Evolutionary conservation across 2,113 vertebrate species (phyloP), one percentile per base, ranked within the genome.

Genomic region (Eretmochelys imbricata): DNA sequence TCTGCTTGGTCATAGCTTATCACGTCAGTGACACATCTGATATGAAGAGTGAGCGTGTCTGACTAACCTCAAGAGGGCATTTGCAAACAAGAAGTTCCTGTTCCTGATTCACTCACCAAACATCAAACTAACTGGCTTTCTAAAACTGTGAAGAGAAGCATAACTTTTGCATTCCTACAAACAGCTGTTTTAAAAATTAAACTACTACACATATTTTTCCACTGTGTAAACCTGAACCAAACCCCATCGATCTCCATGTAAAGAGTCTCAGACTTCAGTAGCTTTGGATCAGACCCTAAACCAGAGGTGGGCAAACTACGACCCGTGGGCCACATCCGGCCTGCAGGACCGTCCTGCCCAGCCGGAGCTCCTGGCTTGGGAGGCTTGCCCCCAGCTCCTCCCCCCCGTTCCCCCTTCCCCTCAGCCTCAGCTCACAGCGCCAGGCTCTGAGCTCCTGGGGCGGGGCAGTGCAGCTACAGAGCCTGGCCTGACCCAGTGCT

Each of bases 1-100:
- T 72, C 72, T 12, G 0, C 84, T 49, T 0, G 0, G 75, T 62
- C 75, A 78, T 8, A 83, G 83, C 38, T 55, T 10, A 38, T 54
- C 1, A 1, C 1, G 8, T 0, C 0, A 0, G 6, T 17, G 31
- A 80, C 89, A 76, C 29, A 72, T 14, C 10, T 76, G 72, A 38
- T 75, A 46, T 46, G 9, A 20, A 38, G 38, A 13, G 20, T 48
- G 38, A 76, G 22, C 75, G 25, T 25, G 22, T 24, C 72, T 75
- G 24, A 17, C n/a, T 38, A 72, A 42, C 38, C 19, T 75, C 17
- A 76, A 24, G 17, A 69, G 10, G 65, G 17, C 65, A 69, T 69
- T 20, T 38, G 35, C 38, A 69, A 38, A 38, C 35, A 38, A 69
- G 75, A 81, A 94, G 72, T 8, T 92, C 17, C 38, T 1, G 10